phyloP scores from a whole-genome alignment of 2,113 vertebrate species.

The Sorex fumeus region DNA sequence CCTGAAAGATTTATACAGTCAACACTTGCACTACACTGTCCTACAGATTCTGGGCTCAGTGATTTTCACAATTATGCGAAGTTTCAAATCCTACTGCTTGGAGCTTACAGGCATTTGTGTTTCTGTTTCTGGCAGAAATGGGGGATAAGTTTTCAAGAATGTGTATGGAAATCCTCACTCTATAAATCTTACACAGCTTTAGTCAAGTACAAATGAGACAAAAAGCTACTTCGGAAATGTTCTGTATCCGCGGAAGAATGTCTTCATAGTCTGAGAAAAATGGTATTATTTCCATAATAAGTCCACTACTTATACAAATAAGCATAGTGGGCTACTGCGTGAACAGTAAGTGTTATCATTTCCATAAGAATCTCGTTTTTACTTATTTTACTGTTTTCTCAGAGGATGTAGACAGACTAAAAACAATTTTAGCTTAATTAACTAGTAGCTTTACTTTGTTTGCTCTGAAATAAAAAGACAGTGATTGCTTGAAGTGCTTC shows the following conservation, averaged over 20 bases:
- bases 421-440: not conserved
- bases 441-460: not conserved
- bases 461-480: constrained; percentile 22
- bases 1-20: constrained; percentile 55
- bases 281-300: too few relatives aligned
- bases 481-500: not conserved
- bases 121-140: constrained; percentile 44
- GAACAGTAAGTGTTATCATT: too few relatives aligned
- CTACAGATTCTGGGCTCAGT: constrained; percentile 56
- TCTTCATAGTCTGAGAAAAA: not conserved
- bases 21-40: constrained; percentile 33
- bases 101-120: constrained; percentile 46
- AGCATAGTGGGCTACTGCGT: too few relatives aligned
- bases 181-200: constrained; percentile 10
- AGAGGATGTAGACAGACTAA: too few relatives aligned
- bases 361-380: too few relatives aligned
- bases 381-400: too few relatives aligned
- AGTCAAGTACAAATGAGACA: constrained; percentile 29
- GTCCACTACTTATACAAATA: too few relatives aligned
- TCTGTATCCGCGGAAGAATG: not conserved
- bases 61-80: constrained; percentile 58
- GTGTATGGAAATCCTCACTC: not conserved
- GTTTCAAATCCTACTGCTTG: constrained; percentile 65
- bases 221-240: constrained; percentile 5
- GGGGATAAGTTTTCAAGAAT: constrained; percentile 44